Evolutionary conservation across 2,888 invertebrate genomes (phyloP).

Genomic region (Phymatocera aterrima): DNA sequence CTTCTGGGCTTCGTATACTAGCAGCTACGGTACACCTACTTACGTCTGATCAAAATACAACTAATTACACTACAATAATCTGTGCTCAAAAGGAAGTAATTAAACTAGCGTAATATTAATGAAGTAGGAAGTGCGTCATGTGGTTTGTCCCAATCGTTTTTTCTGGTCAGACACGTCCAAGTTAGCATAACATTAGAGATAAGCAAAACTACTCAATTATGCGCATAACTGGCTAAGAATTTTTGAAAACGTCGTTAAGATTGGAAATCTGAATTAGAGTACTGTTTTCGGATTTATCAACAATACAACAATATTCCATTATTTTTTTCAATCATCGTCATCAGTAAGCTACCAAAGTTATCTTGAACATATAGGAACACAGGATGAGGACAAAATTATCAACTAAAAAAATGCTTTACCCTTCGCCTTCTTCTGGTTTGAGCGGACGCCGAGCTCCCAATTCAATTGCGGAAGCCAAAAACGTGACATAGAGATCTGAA

Average conservation of each 20-base stretch:
- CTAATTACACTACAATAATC: neutral
- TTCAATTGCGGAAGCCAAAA: constrained; percentile 89
- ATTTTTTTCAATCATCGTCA: too few species aligned
- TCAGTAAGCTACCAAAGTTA: too few species aligned
- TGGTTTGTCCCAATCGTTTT: neutral
- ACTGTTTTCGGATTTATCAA: neutral
- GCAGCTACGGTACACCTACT: neutral
- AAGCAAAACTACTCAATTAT: neutral
- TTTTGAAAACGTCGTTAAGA: neutral
- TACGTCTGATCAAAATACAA: neutral
- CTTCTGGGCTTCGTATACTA: neutral
- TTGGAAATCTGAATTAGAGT: neutral
- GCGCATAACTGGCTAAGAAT: too few species aligned
- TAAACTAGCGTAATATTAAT: constrained; percentile 50
- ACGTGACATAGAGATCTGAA: constrained; percentile 85
- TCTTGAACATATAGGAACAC: too few species aligned
- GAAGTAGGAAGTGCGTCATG: constrained; percentile 5
- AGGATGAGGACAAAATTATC: neutral
- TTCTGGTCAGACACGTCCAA: neutral
- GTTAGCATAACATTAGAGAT: neutral
- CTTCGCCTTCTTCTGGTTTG: constrained; percentile 90
- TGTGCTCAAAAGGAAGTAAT: constrained; percentile 22
- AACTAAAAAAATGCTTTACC: constrained; percentile 76
- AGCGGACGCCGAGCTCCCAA: constrained; percentile 89
- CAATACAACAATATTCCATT: too few species aligned